phyloP scores from a whole-genome alignment of 2,797 vertebrate genomes.

The Diceros bicornis region DNA sequence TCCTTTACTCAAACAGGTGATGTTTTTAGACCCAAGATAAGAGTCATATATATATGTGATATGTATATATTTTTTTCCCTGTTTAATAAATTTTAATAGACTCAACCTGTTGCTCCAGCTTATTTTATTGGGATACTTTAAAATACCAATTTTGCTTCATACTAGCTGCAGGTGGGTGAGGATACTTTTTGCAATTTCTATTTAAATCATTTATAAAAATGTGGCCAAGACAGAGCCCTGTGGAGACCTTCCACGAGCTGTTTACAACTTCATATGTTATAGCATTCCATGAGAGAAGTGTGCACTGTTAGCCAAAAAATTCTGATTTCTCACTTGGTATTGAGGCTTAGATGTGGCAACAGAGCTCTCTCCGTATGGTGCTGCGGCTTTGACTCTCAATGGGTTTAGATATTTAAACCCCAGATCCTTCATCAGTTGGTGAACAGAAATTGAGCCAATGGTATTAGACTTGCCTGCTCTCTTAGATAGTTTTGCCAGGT shows the following conservation, averaged over 20 bases:
- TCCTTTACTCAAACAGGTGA: constrained; percentile 40
- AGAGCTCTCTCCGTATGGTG: not conserved
- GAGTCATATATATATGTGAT: not conserved
- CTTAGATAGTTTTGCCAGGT: not conserved
- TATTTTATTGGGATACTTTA: constrained; percentile 52
- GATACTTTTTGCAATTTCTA: constrained; percentile 40
- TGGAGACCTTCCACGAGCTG: not conserved
- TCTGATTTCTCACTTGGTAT: constrained; percentile 45
- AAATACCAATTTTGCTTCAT: constrained; percentile 55
- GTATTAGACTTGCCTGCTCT: not conserved
- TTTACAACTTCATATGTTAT: not conserved
- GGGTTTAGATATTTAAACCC: constrained; percentile 11
- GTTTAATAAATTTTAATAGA: constrained; percentile 27
- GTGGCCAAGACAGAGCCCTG: constrained; percentile 11
- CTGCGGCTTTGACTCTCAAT: not conserved
- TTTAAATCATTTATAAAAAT: constrained; percentile 55
- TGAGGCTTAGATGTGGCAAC: not conserved
- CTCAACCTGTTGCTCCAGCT: not conserved
- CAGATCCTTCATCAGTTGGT: not conserved
- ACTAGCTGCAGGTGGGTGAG: not conserved
- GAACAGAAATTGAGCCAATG: not conserved
- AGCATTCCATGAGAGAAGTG: not conserved
- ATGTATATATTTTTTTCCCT: not conserved
- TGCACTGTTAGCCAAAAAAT: not conserved
- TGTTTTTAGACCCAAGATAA: constrained; percentile 7